A percentile compares a stretch with the other conserved stretches of the same genome.
These are phyloP conservation scores for Allacma fusca DNA, from an alignment of 2,888 invertebrate genomes.

Conservation along the genomic window DNA sequence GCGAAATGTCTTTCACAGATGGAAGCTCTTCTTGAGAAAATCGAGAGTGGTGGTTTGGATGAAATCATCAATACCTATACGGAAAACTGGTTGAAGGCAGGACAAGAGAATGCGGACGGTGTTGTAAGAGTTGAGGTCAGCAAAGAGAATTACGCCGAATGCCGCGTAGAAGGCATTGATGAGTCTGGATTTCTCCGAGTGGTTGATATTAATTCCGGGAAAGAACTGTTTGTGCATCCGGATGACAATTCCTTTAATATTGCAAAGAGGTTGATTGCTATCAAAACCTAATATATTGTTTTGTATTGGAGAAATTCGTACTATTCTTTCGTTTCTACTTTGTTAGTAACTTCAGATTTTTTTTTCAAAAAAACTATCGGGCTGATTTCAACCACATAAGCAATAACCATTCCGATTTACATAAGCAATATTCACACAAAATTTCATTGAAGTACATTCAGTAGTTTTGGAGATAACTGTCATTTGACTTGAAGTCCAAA, in stretches of 20 bases:
- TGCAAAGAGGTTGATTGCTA: constrained; percentile 84
- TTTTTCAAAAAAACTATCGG: no score
- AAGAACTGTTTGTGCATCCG: constrained; percentile 79
- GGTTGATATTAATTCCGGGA: constrained; percentile 68
- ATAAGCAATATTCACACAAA: no score
- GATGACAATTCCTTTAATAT: constrained; percentile 97
- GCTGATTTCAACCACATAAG: no score
- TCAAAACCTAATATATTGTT: constrained; percentile 47
- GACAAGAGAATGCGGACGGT: constrained; percentile 67
- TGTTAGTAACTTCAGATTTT: no score
- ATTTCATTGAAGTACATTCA: no score
- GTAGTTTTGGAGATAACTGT: no score
- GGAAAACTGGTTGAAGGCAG: constrained; percentile 85
- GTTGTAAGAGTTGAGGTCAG: constrained; percentile 73
- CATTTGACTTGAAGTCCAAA: no score
- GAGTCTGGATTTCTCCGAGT: constrained; percentile 86
- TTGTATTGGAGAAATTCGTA: no score
- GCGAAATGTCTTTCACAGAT: constrained; percentile 77
- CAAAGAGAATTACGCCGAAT: constrained; percentile 70
- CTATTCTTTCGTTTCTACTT: no score
- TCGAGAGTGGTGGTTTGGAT: constrained; percentile 66
- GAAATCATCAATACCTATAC: constrained; percentile 79
- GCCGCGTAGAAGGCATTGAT: constrained; percentile 82
- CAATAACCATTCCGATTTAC: no score
- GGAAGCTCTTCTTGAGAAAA: constrained; percentile 75